Base-by-base conservation (phyloP, 2,113 vertebrate genomes). In the Cichladusa arquata region DNA sequence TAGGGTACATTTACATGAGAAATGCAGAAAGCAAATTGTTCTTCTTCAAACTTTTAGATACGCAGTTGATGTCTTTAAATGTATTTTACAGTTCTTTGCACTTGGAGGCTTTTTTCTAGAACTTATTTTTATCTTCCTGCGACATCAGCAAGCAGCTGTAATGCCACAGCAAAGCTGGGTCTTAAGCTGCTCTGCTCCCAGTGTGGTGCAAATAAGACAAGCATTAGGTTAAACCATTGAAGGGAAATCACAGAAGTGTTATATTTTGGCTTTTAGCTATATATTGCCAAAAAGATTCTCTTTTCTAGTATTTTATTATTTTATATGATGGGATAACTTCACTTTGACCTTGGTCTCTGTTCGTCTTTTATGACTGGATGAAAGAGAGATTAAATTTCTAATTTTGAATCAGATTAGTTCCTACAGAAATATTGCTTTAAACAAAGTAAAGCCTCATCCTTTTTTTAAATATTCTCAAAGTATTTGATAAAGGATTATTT, bases 1-100 rank as follows among this genome's bases (percentile, higher is more conserved):
- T 88, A 93, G 45, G 66, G 86, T 96, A 96, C 64, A 73, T 88
- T 97, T 85, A 92, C 95, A 88, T 94, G 92, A 96, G 95, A 96
- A 97, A 92, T 94, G 66, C 78, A 86, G 53, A 92, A 93, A 93
- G 71, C 64, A 96, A 91, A 91, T 62, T 81, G 67, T 69, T 65
- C 69, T 82, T 95, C 79, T 69, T 92, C 72, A 72, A 10, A 76
- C 38, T 88, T 82, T 36, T 64, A 86, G 85, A 56, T 79, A 62
- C 19, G 31, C 47, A 42, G 31, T 86, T 74, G 56, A 71, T 90
- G 85, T 82, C 42, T 95, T 91, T 44, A 83, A 90, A 92, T 83
- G 82, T 34, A 42, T 94, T 82, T 93, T 88, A 69, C 45, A 74
- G 51, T 73, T 91, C 66, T 94, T 91, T 88, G 54, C 54, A 53